These are phyloP conservation scores for Megaceryle maxima DNA, from an alignment of 2,113 vertebrate genomes.

Conservation along the genomic window DNA sequence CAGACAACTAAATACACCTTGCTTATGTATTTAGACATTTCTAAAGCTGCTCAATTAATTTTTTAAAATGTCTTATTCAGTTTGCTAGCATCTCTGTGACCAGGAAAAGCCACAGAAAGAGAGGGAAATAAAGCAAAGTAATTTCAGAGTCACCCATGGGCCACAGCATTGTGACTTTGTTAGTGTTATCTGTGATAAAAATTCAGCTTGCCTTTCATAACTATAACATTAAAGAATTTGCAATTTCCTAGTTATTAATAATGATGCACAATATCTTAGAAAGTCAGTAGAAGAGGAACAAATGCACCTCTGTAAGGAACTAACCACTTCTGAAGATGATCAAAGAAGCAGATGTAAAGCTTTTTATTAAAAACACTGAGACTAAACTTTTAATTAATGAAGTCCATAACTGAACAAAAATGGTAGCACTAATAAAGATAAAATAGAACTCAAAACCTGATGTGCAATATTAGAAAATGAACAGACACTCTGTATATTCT, in stretches of 20 bases:
- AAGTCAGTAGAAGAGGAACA: slow-evolving; percentile 19
- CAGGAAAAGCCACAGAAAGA: not conserved
- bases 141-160: not conserved
- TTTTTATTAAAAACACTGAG: slow-evolving; percentile 59
- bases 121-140: not conserved
- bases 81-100: not conserved
- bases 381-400: slow-evolving; percentile 64
- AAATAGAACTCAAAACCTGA: not conserved
- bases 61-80: not conserved
- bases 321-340: slow-evolving; percentile 46
- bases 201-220: not conserved
- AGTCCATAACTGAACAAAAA: slow-evolving; percentile 47
- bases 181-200: not conserved
- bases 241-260: slow-evolving; percentile 15
- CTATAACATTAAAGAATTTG: not conserved
- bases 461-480: slow-evolving; percentile 4
- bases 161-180: not conserved
- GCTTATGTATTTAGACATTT: not conserved
- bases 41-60: not conserved
- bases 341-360: slow-evolving; percentile 28
- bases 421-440: slow-evolving; percentile 29
- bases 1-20: not conserved
- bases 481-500: not conserved
- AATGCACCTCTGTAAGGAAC: slow-evolving; percentile 36
- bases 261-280: slow-evolving; percentile 6